Base-by-base conservation (phyloP, 2,888 invertebrate species). In the Stenodema calcarata region DNA sequence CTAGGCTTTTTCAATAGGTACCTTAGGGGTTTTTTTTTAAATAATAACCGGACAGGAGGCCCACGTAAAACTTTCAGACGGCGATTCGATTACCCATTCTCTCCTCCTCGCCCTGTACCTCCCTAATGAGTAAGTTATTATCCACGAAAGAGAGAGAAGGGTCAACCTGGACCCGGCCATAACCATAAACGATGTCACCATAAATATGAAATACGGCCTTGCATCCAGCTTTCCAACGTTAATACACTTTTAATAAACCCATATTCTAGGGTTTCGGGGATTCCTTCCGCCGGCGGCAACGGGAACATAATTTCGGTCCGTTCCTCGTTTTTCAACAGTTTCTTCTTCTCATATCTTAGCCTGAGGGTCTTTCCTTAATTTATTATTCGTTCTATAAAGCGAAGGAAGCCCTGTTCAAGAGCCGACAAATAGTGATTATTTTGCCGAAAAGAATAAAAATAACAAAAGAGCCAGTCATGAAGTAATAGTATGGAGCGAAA, bases 201-300 rank as follows among this genome's bases (percentile, higher is more conserved):
- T 80, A 80, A 80, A 80, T 30, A 54, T 80, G 80, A 80, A 30
- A 80, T 80, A 80, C 50, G 12, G 54, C 80, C 78, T 42, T 44
- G 16, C 50, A 18, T 27, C 50, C 47, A 18, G 80, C 28, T 54
- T 80, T 30, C 54, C 47, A 30, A 44, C 80, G 80, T 47, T 80
- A 80, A 80, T 80, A 80, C 80, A 80, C 54, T 80, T 80, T 80
- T 80, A 80, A 80, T 80, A 80, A 80, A 80, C 80, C 80, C 80
- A n/a, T 80, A 73, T 73, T 73, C 73, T 23, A 62, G 62, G 62
- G 62, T 62, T 62, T 62, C 62, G 62, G 62, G 62, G 62, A 62
- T 62, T 62, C 62, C 62, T 62, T 3, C 7, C 62, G 62, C 62
- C 62, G 0, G 2, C 23, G 23, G 23, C 23, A 3, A n/a, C 7